Evolutionary conservation across 1,140 invertebrate genomes (phyloP).

Genomic region (Aethina tumida): DNA sequence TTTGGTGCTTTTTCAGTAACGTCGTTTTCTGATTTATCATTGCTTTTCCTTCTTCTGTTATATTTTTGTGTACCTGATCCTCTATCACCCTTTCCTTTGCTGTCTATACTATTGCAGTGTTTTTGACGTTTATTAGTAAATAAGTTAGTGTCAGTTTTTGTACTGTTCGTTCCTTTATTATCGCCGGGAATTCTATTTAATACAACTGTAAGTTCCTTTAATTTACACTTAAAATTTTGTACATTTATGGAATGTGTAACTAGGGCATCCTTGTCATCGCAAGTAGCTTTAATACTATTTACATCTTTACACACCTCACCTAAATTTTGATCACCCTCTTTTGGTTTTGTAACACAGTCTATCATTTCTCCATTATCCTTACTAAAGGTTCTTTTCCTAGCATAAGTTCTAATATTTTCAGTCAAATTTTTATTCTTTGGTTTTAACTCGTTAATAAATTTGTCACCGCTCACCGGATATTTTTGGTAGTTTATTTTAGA

Average conservation of each 20-base stretch:
- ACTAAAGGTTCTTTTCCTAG: slow-evolving; percentile 7
- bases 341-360: slow-evolving; percentile 9
- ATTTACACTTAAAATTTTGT: slow-evolving; percentile 9
- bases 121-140: too few species aligned
- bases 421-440: slow-evolving; percentile 11
- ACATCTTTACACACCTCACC: slow-evolving; percentile 10
- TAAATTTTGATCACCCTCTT: slow-evolving; percentile 7
- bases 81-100: slow-evolving; percentile 12
- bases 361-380: slow-evolving; percentile 1
- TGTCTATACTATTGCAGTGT: slow-evolving; percentile 6
- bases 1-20: slow-evolving; percentile 9
- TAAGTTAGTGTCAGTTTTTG: too few species aligned
- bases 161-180: slow-evolving; percentile 5
- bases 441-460: too few species aligned
- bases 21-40: slow-evolving; percentile 10
- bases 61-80: slow-evolving; percentile 10
- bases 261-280: slow-evolving; percentile 3
- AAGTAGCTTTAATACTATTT: slow-evolving; percentile 9
- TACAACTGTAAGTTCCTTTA: slow-evolving; percentile 13
- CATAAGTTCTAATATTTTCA: slow-evolving; percentile 11
- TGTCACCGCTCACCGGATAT: too few species aligned
- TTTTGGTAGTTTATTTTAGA: too few species aligned
- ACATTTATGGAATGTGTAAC: slow-evolving; percentile 12
- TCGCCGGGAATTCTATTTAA: slow-evolving; percentile 7
- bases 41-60: slow-evolving; percentile 8